phyloP scores from a whole-genome alignment of 1,140 invertebrate species.

The Paralvinella palmiformis region DNA sequence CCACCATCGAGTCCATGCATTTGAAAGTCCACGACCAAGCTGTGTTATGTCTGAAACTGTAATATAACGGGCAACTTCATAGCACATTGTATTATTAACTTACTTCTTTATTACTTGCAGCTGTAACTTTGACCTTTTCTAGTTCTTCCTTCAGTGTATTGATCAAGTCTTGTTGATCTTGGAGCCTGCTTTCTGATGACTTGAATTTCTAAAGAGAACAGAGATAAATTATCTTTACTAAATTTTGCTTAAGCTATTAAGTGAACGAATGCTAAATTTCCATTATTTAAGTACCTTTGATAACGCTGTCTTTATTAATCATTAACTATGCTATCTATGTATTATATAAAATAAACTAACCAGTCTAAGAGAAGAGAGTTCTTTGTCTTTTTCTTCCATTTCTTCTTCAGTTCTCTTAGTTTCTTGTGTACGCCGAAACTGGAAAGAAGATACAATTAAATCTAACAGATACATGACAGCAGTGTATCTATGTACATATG shows the following conservation, averaged over 20 bases:
- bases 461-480: background rate
- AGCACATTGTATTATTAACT: no score
- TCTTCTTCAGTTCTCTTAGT: conserved; percentile 31
- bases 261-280: no score
- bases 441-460: conserved; percentile 6
- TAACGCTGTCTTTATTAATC: no score
- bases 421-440: conserved; percentile 28
- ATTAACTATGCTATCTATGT: no score
- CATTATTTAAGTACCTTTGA: no score
- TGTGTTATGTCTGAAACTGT: no score
- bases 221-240: no score
- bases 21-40: no score
- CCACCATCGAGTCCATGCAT: no score
- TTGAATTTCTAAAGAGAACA: conserved; percentile 46
- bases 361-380: conserved; percentile 25
- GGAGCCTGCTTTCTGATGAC: conserved; percentile 37
- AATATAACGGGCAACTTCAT: no score
- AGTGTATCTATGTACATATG: background rate
- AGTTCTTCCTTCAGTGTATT: conserved; percentile 36
- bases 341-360: background rate
- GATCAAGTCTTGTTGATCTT: conserved; percentile 38
- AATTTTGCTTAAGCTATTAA: no score
- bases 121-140: conserved; percentile 28
- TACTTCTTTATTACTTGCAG: conserved; percentile 1
- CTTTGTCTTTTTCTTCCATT: conserved; percentile 43